phyloP scores from a whole-genome alignment of 1,140 invertebrate genomes.

The Scaptomyza graminum region DNA sequence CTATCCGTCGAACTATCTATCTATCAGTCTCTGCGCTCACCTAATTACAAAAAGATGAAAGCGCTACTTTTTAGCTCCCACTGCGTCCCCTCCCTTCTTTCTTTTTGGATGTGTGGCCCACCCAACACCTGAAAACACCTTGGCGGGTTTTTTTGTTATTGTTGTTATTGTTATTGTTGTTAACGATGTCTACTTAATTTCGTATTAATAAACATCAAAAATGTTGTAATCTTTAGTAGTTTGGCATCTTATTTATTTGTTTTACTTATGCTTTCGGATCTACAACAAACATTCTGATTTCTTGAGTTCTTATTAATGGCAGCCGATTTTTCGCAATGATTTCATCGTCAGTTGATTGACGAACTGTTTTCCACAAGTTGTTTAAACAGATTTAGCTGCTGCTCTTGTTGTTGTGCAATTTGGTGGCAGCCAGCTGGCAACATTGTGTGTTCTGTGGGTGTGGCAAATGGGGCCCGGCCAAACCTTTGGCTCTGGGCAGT shows the following conservation, averaged over 20 bases:
- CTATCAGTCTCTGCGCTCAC: slow-evolving; percentile 72
- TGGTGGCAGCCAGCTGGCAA: slow-evolving; percentile 23
- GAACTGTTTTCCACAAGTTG: slow-evolving; percentile 56
- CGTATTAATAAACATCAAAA: slow-evolving; percentile 81
- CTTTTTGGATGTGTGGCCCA: slow-evolving; percentile 38
- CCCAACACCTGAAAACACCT: slow-evolving; percentile 59
- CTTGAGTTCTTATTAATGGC: slow-evolving; percentile 47
- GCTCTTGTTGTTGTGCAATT: slow-evolving; percentile 44
- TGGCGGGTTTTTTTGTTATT: slow-evolving; percentile 22
- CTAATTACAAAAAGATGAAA: slow-evolving; percentile 82
- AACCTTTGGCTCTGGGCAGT: slow-evolving; percentile 12
- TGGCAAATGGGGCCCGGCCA: slow-evolving; percentile 41
- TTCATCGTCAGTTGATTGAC: slow-evolving; percentile 67
- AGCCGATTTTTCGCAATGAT: slow-evolving; percentile 66
- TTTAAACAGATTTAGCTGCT: slow-evolving; percentile 62
- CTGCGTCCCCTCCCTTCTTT: background rate
- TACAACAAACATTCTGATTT: slow-evolving; percentile 47
- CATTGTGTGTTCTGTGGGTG: slow-evolving; percentile 37
- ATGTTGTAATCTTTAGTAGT: slow-evolving; percentile 76
- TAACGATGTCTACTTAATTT: slow-evolving; percentile 75
- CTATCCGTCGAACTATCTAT: slow-evolving; percentile 44
- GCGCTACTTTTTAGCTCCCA: slow-evolving; percentile 65
- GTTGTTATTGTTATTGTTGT: slow-evolving; percentile 38
- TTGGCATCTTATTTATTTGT: slow-evolving; percentile 78
- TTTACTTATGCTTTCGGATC: slow-evolving; percentile 49